These are phyloP conservation scores for Griposia aprilina DNA, from an alignment of 2,888 invertebrate genomes.

Conservation along the genomic window DNA sequence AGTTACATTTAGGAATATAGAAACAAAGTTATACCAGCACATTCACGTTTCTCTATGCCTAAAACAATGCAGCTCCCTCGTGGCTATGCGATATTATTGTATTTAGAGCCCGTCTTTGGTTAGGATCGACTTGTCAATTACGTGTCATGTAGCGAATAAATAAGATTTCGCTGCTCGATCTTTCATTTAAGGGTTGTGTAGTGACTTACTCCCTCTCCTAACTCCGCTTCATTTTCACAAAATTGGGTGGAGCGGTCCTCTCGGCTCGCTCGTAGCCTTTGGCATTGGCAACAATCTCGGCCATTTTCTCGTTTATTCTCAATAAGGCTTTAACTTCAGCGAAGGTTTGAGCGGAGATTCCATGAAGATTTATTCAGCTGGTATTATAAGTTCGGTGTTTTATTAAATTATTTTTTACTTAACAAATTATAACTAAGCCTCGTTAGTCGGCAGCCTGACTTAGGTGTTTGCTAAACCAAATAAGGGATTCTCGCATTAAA, in stretches of 20 bases:
- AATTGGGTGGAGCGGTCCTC: conserved; percentile 66
- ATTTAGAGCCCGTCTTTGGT: conserved; percentile 38
- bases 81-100: conserved; percentile 33
- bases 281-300: conserved; percentile 62
- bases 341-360: conserved; percentile 49
- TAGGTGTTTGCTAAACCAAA: conserved; percentile 58
- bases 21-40: conserved; percentile 45
- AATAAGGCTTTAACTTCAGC: conserved; percentile 68
- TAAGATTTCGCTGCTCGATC: conserved; percentile 51
- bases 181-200: conserved; percentile 49
- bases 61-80: conserved; percentile 50
- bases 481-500: conserved; percentile 67
- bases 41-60: conserved; percentile 52
- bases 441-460: conserved; percentile 29
- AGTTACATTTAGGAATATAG: conserved; percentile 52
- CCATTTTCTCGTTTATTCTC: conserved; percentile 68
- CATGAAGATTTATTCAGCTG: conserved; percentile 53
- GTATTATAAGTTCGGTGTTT: conserved; percentile 33
- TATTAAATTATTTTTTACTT: conserved; percentile 30
- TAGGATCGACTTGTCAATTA: conserved; percentile 59
- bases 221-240: conserved; percentile 61
- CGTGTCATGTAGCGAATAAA: conserved; percentile 55
- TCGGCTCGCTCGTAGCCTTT: conserved; percentile 65
- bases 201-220: conserved; percentile 39
- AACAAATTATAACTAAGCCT: conserved; percentile 40